These are phyloP conservation scores for Acanthochromis polyacanthus DNA, from an alignment of 2,113 vertebrate genomes.

Conservation along the genomic window DNA sequence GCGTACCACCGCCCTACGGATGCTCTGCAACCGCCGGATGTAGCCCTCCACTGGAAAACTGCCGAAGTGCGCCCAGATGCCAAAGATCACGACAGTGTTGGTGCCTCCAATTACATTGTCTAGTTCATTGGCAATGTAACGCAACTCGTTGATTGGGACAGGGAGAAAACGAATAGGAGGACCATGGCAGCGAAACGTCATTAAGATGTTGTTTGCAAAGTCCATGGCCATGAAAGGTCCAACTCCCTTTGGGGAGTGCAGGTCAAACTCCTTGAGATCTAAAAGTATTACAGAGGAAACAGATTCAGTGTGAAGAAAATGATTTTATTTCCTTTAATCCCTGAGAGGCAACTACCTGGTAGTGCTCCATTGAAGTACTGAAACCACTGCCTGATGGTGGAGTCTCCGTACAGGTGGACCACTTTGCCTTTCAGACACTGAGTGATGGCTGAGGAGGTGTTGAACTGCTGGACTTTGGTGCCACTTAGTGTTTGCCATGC, in stretches of 20 bases:
- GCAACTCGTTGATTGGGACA: slow-evolving; percentile 86
- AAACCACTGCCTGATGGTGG: slow-evolving; percentile 95
- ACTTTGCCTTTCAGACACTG: slow-evolving; percentile 90
- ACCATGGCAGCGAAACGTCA: slow-evolving; percentile 90
- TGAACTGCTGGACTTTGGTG: slow-evolving; percentile 83
- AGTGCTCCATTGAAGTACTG: slow-evolving; percentile 88
- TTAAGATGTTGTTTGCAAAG: slow-evolving; percentile 86
- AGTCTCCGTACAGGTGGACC: slow-evolving; percentile 92
- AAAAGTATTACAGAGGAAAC: slow-evolving; percentile 24
- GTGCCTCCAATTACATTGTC: slow-evolving; percentile 87
- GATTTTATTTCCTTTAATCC: background rate
- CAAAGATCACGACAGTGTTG: slow-evolving; percentile 88
- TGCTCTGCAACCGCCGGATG: slow-evolving; percentile 88
- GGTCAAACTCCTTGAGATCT: slow-evolving; percentile 90
- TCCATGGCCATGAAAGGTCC: slow-evolving; percentile 92
- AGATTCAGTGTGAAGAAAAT: background rate
- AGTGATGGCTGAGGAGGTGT: slow-evolving; percentile 83
- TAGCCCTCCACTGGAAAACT: slow-evolving; percentile 91
- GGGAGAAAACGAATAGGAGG: slow-evolving; percentile 90
- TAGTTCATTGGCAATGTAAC: slow-evolving; percentile 91
- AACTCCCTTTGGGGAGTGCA: slow-evolving; percentile 86
- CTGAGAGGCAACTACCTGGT: slow-evolving; percentile 83
- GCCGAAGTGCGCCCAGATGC: slow-evolving; percentile 94
- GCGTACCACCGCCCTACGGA: slow-evolving; percentile 87
- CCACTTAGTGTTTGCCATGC: slow-evolving; percentile 85